phyloP scores from a whole-genome alignment of 2,113 vertebrate species.

The Mustelus asterias region DNA sequence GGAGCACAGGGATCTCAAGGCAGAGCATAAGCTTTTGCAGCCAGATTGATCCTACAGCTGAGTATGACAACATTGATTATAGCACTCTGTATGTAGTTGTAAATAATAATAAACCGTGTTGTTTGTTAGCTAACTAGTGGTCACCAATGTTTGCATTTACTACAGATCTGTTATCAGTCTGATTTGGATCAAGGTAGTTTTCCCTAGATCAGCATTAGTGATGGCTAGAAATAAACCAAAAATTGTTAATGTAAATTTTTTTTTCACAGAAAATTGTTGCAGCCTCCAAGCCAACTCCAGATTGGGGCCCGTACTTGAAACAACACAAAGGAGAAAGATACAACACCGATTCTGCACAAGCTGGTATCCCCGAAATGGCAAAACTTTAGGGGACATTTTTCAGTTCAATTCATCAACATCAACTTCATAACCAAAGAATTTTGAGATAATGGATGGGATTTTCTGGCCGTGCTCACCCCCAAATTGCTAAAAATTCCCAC shows the following conservation, averaged over 20 bases:
- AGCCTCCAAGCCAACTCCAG: conserved; percentile 63
- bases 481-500: too few species aligned
- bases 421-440: neutral
- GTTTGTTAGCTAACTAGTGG: too few species aligned
- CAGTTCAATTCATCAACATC: neutral
- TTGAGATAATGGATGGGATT: neutral
- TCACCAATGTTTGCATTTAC: too few species aligned
- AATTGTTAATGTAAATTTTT: conserved; percentile 29
- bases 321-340: conserved; percentile 73
- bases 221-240: neutral
- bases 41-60: too few species aligned
- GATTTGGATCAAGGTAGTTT: neutral
- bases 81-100: too few species aligned
- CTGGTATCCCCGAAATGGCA: neutral
- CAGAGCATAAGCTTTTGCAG: too few species aligned
- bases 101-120: too few species aligned
- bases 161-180: neutral
- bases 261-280: conserved; percentile 64
- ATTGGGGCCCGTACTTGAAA: conserved; percentile 82
- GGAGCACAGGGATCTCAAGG: too few species aligned
- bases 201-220: neutral
- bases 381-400: neutral
- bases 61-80: too few species aligned
- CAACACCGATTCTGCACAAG: conserved; percentile 43
- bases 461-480: too few species aligned